Conservation (phyloP, 1,140 invertebrate species). For the Popillia japonica region DNA sequence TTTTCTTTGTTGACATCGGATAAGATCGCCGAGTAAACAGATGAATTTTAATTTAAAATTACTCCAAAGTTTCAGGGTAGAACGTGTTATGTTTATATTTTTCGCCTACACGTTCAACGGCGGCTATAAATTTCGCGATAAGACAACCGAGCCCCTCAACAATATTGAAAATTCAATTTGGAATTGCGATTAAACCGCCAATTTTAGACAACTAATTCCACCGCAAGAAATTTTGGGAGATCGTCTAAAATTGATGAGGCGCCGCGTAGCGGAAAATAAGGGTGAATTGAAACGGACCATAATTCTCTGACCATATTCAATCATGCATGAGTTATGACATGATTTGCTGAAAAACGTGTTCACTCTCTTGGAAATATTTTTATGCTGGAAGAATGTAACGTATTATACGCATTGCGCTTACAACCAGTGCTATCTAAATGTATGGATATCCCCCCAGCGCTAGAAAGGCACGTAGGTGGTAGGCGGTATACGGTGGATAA, state of each 20-base stretch:
- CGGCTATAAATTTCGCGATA: too few species aligned
- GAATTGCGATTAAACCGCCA: too few species aligned
- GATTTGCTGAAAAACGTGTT: constrained; percentile 21
- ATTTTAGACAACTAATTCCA: too few species aligned
- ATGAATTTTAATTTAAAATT: constrained; percentile 13
- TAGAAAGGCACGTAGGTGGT: not conserved
- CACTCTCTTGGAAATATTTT: not conserved
- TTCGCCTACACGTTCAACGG: too few species aligned
- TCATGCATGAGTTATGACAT: constrained; percentile 16
- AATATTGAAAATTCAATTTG: too few species aligned
- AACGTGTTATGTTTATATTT: too few species aligned
- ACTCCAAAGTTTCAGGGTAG: too few species aligned
- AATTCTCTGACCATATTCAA: constrained; percentile 11
- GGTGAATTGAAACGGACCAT: not conserved
- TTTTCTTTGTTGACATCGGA: not conserved
- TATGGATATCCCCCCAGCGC: too few species aligned
- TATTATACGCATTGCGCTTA: constrained; percentile 19
- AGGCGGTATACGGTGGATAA: not conserved
- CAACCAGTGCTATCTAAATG: too few species aligned
- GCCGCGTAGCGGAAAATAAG: not conserved
- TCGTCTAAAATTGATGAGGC: too few species aligned
- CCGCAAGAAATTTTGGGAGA: too few species aligned
- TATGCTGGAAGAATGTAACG: not conserved
- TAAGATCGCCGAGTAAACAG: not conserved
- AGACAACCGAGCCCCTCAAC: too few species aligned